Base-by-base conservation (phyloP, 2,888 invertebrate species). In the Bombyx huttoni region DNA sequence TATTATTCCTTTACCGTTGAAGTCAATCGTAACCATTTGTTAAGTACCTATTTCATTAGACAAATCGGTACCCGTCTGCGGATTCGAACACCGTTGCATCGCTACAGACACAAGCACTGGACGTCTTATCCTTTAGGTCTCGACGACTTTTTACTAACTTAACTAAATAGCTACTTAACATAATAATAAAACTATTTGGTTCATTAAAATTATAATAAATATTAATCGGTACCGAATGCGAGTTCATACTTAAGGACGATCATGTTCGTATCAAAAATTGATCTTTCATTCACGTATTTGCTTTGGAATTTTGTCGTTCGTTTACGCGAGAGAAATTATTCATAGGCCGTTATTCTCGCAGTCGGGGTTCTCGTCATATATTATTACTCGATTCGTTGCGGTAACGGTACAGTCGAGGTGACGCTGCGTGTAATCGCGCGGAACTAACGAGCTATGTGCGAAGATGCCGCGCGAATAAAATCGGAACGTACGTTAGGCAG, bases 351-450 rank as follows among this genome's bases (percentile, higher is more conserved):
- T 52, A 52, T 48, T 48, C 50, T 45, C 52, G 45, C 50, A 45
- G 49, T 52, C 50, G 47, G 33, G 49, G 48, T 50, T 49, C 51
- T 47, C 13, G 6, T 51, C 56, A 52, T 57, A 56, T 51, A 60
- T 60, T 51, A 60, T 60, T 59, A 59, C 52, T 50, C 51, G 45
- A 54, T 51, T 47, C 52, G 53, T 53, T 51, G 53, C 13, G 52
- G 55, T 59, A 59, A 61, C 62, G 59, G 57, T 58, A 35, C 57
- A 53, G 53, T 49, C 52, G 48, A 35, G 52, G 52, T 53, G 56
- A 54, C 55, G 52, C 46, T 51, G 24, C 54, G 54, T 60, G 57
- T 61, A 63, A 63, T 63, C 56, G 55, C 51, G 54, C 52, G 54
- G 53, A 51, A 53, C 53, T 49, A 53, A 51, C 49, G 46, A 48